phyloP scores from a whole-genome alignment of 1,140 invertebrate species.

The Sminthurinus signatus region DNA sequence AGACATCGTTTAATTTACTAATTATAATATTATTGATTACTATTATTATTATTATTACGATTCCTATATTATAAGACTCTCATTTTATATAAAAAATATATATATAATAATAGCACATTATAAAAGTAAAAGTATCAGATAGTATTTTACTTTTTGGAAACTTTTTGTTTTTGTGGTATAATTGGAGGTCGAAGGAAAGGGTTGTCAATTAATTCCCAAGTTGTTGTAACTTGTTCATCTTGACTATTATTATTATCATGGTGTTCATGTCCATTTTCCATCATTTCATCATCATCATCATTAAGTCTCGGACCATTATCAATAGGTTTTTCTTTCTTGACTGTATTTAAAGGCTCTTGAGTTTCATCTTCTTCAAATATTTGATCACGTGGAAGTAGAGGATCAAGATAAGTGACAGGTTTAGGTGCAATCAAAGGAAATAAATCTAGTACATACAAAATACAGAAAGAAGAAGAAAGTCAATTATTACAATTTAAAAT shows the following conservation, averaged over 20 bases:
- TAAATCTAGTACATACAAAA: too few species aligned
- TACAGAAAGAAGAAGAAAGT: too few species aligned
- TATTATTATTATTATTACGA: too few species aligned
- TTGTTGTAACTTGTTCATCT: slow-evolving; percentile 30
- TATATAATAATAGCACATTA: too few species aligned
- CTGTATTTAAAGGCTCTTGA: slow-evolving; percentile 52
- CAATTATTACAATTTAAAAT: too few species aligned
- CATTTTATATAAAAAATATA: too few species aligned
- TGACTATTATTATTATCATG: slow-evolving; percentile 27
- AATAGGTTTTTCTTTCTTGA: slow-evolving; percentile 50
- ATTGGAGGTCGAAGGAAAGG: slow-evolving; percentile 76
- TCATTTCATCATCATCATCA: slow-evolving; percentile 31
- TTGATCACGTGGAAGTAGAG: slow-evolving; percentile 86
- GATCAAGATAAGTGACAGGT: slow-evolving; percentile 74
- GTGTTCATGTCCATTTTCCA: slow-evolving; percentile 30
- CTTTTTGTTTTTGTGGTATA: too few species aligned
- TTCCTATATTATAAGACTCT: too few species aligned
- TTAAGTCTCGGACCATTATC: slow-evolving; percentile 21
- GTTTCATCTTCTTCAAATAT: slow-evolving; percentile 81
- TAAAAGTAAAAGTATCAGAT: too few species aligned
- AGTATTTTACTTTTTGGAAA: too few species aligned
- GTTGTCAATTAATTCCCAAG: slow-evolving; percentile 65
- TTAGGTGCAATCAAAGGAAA: slow-evolving; percentile 81
- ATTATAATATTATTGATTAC: too few species aligned
- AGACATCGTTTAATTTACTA: too few species aligned